Evolutionary conservation across 2,888 invertebrate genomes (phyloP), one percentile per base, ranked within the genome.

Genomic region (Drosophila robusta): DNA sequence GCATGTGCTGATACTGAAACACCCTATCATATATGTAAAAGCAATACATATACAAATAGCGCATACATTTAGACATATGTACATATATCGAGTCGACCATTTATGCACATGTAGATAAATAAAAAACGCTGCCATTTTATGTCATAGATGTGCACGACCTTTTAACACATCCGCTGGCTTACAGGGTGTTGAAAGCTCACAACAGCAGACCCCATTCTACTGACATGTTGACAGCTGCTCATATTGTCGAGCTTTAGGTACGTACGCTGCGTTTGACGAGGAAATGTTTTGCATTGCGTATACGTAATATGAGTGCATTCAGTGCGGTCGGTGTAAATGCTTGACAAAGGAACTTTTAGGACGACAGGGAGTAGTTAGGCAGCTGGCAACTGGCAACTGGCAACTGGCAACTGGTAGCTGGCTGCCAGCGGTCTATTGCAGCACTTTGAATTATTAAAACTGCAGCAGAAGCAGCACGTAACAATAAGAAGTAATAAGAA

Each of bases 371-470:
- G 29, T 22, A 32, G 36, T 44, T 36, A 36, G 32, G 46, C 46
- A 41, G 39, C 14, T 18, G 22, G 14, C 34, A 24, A 34, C 32
- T 18, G 32, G 16, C 44, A 34, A 22, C 22, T 22, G 29, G 45
- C 45, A 39, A 36, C n/a, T 18, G 22, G 14, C 34, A 34, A 32
- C 32, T 18, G 32, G 16, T 54, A 55, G 55, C 52, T 34, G 75
- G 45, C 58, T 65, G 52, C 34, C 75, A 65, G 46, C 56, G 62
- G 65, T 78, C 79, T 69, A 70, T 70, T 78, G 82, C 69, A 77
- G 84, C 84, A 80, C 82, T 84, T 84, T 82, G 70, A 87, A 87
- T 87, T 82, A 82, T 82, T 82, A 87, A 82, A 80, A 84, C 67
- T 65, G 72, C 80, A 80, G 38, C 56, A 70, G 47, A 34, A 49